phyloP scores from a whole-genome alignment of 2,888 invertebrate species.

The Chaetogeoica ovagalla region DNA sequence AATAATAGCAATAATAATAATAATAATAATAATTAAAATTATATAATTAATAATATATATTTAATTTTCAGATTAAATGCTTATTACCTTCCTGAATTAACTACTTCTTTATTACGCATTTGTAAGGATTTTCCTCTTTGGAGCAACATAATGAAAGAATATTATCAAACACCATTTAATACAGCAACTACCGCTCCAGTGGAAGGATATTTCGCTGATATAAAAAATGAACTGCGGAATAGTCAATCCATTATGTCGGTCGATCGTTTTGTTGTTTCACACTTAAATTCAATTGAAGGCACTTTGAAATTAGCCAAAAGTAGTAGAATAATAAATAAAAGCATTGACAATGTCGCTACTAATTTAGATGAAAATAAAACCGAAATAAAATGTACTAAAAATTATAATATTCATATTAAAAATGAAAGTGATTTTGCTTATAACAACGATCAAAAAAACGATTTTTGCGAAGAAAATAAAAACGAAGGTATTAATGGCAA shows the following conservation, averaged over 20 bases:
- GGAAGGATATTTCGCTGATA: conserved; percentile 4
- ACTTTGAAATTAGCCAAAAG: not conserved
- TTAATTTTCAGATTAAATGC: conserved; percentile 16
- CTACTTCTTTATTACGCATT: not conserved
- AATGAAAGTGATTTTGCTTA: not conserved
- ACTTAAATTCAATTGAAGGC: not conserved
- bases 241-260: not conserved
- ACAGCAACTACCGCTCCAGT: conserved; percentile 19
- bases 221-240: not conserved
- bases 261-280: not conserved
- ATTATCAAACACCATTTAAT: not conserved
- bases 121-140: conserved; percentile 11
- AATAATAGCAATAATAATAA: no score
- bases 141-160: not conserved
- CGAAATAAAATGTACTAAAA: no score
- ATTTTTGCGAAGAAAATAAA: not conserved
- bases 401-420: not conserved
- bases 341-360: no score
- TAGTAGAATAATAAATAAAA: not conserved
- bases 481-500: no score
- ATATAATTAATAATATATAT: not conserved
- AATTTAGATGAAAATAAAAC: no score
- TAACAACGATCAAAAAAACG: no score
- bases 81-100: not conserved
- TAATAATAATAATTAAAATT: no score